phyloP scores from a whole-genome alignment of 2,888 invertebrate genomes.

The Oligia latruncula region DNA sequence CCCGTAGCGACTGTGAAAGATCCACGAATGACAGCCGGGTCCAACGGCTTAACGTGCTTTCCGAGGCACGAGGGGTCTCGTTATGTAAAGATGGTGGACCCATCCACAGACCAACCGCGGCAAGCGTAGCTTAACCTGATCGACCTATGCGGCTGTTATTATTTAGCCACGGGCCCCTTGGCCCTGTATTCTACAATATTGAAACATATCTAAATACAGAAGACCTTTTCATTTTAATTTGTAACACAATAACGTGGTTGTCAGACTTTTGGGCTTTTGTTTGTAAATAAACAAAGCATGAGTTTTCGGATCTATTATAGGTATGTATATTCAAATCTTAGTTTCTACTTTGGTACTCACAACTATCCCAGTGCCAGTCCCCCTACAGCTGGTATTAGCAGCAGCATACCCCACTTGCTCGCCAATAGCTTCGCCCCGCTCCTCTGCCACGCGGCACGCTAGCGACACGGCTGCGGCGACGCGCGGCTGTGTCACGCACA shows the following conservation, averaged over 20 bases:
- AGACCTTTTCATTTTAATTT: no score
- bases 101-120: no score
- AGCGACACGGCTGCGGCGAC: constrained; percentile 97
- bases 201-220: no score
- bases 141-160: no score
- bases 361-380: constrained; percentile 92
- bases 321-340: background rate
- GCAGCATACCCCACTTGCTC: constrained; percentile 96
- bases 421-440: constrained; percentile 94
- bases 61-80: no score
- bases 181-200: no score
- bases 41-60: no score
- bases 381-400: constrained; percentile 92
- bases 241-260: background rate
- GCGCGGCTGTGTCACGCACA: constrained; percentile 98
- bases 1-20: no score
- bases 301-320: background rate
- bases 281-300: background rate
- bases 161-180: no score
- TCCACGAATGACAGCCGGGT: no score
- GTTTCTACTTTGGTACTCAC: constrained; percentile 80
- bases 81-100: no score
- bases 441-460: constrained; percentile 96
- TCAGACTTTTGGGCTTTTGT: background rate
- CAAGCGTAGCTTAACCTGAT: no score